Percentiles rank a stretch among this genome's conserved stretches.
Evolutionary conservation across 1,140 invertebrate genomes (phyloP).

Genomic region (Pseudoatta argentina): DNA sequence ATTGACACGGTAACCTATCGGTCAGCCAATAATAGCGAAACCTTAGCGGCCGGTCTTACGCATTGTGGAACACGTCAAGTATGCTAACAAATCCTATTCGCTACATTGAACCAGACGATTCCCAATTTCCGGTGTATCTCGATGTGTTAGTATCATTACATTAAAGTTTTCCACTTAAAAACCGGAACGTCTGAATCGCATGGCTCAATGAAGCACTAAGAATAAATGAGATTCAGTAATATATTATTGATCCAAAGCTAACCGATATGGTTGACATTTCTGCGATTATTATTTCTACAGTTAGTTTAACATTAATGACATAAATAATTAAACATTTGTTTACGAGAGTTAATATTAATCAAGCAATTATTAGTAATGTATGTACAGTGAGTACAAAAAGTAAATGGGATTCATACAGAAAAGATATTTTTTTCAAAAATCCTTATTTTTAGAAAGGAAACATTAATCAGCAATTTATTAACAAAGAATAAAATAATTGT

Average conservation of each 20-base stretch:
- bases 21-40: slow-evolving; percentile 82
- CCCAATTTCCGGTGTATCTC: slow-evolving; percentile 65
- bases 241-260: no score
- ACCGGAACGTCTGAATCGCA: neutral
- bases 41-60: slow-evolving; percentile 71
- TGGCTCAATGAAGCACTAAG: neutral
- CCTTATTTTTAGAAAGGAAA: no score
- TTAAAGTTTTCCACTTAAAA: slow-evolving; percentile 6
- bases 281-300: neutral
- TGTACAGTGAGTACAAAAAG: no score
- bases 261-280: slow-evolving; percentile 3
- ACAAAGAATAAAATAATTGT: no score
- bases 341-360: neutral
- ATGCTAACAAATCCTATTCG: slow-evolving; percentile 74
- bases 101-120: slow-evolving; percentile 35
- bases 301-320: neutral
- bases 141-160: neutral
- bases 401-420: no score
- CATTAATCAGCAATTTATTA: no score
- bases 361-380: neutral
- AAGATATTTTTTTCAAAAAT: no score
- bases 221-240: slow-evolving; percentile 36
- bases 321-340: neutral
- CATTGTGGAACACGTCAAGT: slow-evolving; percentile 62
- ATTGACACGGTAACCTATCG: slow-evolving; percentile 81